A percentile compares a stretch with the other conserved stretches of the same genome.
Evolutionary conservation across 2,888 invertebrate genomes (phyloP).

Genomic region (Protophormia terraenovae): DNA sequence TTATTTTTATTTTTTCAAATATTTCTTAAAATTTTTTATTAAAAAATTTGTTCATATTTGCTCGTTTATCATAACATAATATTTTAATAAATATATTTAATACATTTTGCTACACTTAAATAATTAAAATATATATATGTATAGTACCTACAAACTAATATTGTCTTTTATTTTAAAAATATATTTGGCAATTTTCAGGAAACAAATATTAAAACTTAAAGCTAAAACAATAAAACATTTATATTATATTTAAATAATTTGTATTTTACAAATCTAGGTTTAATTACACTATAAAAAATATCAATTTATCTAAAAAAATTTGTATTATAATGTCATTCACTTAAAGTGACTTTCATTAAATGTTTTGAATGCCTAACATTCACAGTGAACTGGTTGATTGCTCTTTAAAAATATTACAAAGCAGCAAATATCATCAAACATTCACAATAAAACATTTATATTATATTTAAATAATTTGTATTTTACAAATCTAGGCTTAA

Average conservation of each 20-base stretch:
- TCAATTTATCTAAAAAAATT: neutral
- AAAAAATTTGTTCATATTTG: slow-evolving; percentile 65
- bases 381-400: neutral
- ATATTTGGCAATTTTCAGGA: slow-evolving; percentile 66
- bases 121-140: neutral
- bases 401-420: too few relatives aligned
- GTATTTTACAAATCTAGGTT: neutral
- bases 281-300: too few relatives aligned
- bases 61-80: slow-evolving; percentile 46
- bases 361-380: neutral
- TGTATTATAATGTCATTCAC: neutral
- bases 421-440: too few relatives aligned
- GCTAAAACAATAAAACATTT: neutral
- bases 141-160: slow-evolving; percentile 1
- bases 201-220: slow-evolving; percentile 9
- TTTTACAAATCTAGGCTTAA: neutral
- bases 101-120: slow-evolving; percentile 18
- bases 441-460: too few relatives aligned
- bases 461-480: neutral
- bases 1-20: neutral
- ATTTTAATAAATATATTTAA: neutral
- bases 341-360: neutral
- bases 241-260: too few relatives aligned
- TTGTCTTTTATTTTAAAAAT: slow-evolving; percentile 40
- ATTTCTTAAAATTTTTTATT: slow-evolving; percentile 20